A percentile compares a stretch with the other conserved stretches of the same genome.
Evolutionary conservation across 2,797 vertebrate genomes (phyloP).

Genomic region (Rallus crepitans): DNA sequence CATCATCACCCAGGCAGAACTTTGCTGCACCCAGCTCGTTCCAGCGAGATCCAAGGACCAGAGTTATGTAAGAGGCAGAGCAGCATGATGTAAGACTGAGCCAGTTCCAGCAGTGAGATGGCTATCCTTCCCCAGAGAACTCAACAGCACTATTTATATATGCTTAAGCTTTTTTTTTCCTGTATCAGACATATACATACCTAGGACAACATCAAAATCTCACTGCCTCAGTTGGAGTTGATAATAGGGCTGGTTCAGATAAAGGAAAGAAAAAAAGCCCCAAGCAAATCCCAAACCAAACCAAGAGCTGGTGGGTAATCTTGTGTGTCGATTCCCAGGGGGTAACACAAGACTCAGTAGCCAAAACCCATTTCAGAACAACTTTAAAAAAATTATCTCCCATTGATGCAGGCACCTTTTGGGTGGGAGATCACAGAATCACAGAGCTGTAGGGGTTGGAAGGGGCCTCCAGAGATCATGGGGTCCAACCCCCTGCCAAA

Average conservation of each 20-base stretch:
- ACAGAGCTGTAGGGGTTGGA: too few species aligned
- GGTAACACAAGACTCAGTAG: neutral
- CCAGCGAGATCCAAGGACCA: neutral
- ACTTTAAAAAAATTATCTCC: neutral
- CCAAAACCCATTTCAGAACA: neutral
- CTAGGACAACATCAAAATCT: neutral
- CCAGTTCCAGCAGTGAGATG: neutral
- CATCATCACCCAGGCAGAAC: neutral
- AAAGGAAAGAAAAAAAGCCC: neutral
- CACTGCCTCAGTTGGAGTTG: neutral
- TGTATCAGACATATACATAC: neutral
- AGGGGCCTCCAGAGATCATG: too few species aligned
- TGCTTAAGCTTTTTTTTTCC: neutral
- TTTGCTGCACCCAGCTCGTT: neutral
- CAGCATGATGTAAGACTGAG: neutral
- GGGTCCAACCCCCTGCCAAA: too few species aligned
- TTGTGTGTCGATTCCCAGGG: neutral
- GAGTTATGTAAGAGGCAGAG: neutral
- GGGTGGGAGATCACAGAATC: too few species aligned
- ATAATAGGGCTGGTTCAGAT: neutral
- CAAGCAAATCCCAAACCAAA: too few species aligned
- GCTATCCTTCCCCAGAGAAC: neutral
- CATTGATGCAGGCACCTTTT: neutral
- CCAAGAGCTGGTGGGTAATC: accelerated
- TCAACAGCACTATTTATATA: neutral